phyloP scores from a whole-genome alignment of 35 echinoderm and acorn worm genomes.

The Acanthaster planci region DNA sequence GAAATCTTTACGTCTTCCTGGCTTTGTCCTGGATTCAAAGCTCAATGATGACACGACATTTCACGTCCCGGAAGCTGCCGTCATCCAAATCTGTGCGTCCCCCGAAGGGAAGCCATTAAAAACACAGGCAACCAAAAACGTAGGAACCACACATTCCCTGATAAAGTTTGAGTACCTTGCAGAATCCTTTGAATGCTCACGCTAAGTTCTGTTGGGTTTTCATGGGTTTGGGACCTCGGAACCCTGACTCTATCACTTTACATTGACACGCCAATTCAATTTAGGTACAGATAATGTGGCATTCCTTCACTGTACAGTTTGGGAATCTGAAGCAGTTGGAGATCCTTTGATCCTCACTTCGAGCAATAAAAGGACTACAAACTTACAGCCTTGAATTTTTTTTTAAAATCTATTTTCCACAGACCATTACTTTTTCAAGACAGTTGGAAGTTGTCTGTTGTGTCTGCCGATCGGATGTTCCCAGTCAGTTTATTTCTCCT shows the following conservation, averaged over 20 bases:
- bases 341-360: too few relatives aligned
- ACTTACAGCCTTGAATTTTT: too few relatives aligned
- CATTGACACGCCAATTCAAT: too few relatives aligned
- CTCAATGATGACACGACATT: background rate
- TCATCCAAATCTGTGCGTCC: background rate
- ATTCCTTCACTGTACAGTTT: too few relatives aligned
- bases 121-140: background rate
- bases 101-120: background rate
- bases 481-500: background rate
- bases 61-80: background rate
- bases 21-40: background rate
- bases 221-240: too few relatives aligned
- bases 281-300: too few relatives aligned
- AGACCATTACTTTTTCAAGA: constrained; percentile 1
- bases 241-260: too few relatives aligned
- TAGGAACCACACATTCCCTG: background rate
- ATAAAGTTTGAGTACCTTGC: too few relatives aligned
- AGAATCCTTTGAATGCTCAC: too few relatives aligned
- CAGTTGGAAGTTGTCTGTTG: constrained; percentile 2
- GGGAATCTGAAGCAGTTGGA: too few relatives aligned
- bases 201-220: too few relatives aligned
- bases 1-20: background rate
- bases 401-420: background rate
- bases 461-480: background rate
- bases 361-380: too few relatives aligned